phyloP scores from a whole-genome alignment of 2,113 vertebrate species.

The Hippopotamus amphibius region DNA sequence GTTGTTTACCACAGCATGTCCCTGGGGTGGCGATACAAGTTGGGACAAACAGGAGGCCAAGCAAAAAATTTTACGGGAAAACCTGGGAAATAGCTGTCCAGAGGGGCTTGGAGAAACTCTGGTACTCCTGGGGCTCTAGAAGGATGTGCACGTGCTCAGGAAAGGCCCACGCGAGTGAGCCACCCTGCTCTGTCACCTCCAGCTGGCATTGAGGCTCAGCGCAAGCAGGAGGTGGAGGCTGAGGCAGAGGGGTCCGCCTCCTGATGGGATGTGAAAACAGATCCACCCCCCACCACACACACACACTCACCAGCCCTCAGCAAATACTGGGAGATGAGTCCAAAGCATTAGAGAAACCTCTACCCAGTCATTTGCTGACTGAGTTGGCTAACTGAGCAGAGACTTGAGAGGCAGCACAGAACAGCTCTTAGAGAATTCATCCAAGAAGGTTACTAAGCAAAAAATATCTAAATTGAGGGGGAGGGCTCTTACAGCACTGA shows the following conservation, averaged over 20 bases:
- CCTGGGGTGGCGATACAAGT: too few relatives aligned
- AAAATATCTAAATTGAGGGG: not conserved
- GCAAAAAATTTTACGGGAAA: accelerated
- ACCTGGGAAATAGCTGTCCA: too few relatives aligned
- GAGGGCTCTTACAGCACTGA: not conserved
- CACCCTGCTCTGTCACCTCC: accelerated
- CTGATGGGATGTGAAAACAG: not conserved
- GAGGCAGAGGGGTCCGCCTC: accelerated
- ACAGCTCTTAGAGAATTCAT: too few relatives aligned
- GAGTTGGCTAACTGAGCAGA: not conserved
- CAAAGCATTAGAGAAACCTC: too few relatives aligned
- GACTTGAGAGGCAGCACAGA: not conserved
- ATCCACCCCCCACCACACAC: too few relatives aligned
- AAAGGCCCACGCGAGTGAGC: not conserved
- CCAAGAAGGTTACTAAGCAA: not conserved
- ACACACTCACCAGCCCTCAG: not conserved
- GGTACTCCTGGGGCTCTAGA: not conserved
- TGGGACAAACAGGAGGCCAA: not conserved
- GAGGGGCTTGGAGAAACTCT: not conserved
- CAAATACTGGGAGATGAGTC: not conserved
- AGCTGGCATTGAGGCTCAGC: accelerated
- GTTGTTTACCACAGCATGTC: not conserved
- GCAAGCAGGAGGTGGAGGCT: not conserved
- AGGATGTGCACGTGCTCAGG: accelerated
- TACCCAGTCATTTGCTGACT: too few relatives aligned